Percentiles rank a stretch among this genome's conserved stretches.
phyloP scores from a whole-genome alignment of 2,113 vertebrate species.

The Bungarus multicinctus region DNA sequence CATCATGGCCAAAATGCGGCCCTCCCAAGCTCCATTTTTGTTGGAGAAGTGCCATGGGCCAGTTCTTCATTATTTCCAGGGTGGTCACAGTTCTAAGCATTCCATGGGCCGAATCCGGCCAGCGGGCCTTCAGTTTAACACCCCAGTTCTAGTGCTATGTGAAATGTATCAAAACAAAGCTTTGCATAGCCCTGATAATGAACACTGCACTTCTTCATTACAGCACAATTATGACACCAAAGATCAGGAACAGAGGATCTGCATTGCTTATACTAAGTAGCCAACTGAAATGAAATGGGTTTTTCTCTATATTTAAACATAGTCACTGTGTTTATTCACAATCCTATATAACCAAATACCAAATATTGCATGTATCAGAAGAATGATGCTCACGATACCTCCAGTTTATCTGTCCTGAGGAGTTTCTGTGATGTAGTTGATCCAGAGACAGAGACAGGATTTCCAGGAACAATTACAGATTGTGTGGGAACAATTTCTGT shows the following conservation, averaged over 20 bases:
- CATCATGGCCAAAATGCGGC: too few relatives aligned
- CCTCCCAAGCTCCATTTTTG: too few relatives aligned
- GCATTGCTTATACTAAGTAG: not conserved
- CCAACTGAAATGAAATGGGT: conserved; percentile 11
- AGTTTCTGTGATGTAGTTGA: conserved; percentile 91
- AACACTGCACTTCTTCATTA: not conserved
- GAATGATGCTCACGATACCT: conserved; percentile 74
- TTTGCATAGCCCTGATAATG: not conserved
- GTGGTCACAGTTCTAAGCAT: too few relatives aligned
- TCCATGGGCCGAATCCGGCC: too few relatives aligned
- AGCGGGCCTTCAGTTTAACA: too few relatives aligned
- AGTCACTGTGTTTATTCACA: not conserved
- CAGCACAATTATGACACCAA: conserved; percentile 2
- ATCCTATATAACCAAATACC: not conserved
- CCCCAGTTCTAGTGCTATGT: not conserved
- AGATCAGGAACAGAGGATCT: not conserved
- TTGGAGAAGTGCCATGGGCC: too few relatives aligned
- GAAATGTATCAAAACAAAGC: not conserved
- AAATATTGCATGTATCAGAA: conserved; percentile 26
- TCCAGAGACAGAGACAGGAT: conserved; percentile 83
- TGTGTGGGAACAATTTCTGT: conserved; percentile 91
- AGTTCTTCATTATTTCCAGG: too few relatives aligned
- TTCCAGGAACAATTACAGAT: conserved; percentile 86
- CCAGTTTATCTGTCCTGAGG: conserved; percentile 91
- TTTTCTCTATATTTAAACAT: fast-evolving